Evolutionary conservation across 1,140 invertebrate species (phyloP).

Genomic region (Callitettix versicolor): DNA sequence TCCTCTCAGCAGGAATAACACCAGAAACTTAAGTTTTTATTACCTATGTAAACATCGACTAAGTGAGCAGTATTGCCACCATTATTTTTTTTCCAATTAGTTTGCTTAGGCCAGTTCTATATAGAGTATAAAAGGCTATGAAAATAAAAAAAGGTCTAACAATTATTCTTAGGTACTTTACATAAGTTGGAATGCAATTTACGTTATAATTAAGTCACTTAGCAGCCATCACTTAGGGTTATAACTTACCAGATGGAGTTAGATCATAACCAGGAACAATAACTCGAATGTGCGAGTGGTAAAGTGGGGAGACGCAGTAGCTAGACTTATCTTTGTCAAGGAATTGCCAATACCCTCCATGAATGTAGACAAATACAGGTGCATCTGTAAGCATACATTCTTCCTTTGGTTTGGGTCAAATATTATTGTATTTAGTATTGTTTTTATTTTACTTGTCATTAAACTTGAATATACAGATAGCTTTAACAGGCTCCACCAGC

Average conservation of each 20-base stretch:
- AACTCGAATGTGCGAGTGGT: constrained; percentile 51
- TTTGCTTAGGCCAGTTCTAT: neutral
- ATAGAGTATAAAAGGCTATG: no score
- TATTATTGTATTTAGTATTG: no score
- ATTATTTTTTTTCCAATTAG: neutral
- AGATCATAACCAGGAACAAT: constrained; percentile 63
- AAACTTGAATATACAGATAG: no score
- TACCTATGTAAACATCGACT: neutral
- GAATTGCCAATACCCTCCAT: constrained; percentile 76
- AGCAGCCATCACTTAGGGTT: no score
- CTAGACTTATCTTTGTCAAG: constrained; percentile 49
- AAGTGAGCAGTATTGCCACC: neutral
- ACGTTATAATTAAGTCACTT: no score
- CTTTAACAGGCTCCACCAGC: no score
- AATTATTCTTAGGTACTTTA: no score
- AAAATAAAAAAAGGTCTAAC: no score
- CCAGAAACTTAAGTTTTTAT: constrained; percentile 12
- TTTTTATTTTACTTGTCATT: no score
- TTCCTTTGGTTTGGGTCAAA: no score
- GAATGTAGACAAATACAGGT: constrained; percentile 64
- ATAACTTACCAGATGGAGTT: constrained; percentile 49
- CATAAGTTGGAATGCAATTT: no score
- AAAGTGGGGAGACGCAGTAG: constrained; percentile 48
- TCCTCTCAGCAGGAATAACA: no score
- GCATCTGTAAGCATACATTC: constrained; percentile 38